These are phyloP conservation scores for Epirrhoe alternata DNA, from an alignment of 2,888 invertebrate species.

Conservation along the genomic window DNA sequence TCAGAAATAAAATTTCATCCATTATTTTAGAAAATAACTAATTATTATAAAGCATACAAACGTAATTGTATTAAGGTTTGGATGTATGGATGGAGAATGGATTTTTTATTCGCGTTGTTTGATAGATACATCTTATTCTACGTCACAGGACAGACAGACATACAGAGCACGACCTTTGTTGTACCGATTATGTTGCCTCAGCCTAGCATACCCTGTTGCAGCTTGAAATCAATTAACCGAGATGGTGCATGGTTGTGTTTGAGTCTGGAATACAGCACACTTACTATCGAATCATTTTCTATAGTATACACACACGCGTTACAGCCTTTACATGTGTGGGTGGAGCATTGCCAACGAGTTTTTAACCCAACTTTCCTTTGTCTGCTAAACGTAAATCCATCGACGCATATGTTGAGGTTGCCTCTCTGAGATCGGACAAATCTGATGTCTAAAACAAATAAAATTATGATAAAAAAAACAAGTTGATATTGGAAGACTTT, in stretches of 20 bases:
- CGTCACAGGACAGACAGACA: no score
- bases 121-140: no score
- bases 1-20: no score
- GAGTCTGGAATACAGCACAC: background rate
- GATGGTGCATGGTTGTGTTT: constrained; percentile 12
- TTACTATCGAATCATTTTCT: constrained; percentile 1
- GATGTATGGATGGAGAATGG: no score
- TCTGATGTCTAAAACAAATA: constrained; percentile 8
- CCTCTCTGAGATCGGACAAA: constrained; percentile 19
- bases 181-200: no score
- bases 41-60: no score
- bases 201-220: no score
- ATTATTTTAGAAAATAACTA: no score
- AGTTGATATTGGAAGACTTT: no score
- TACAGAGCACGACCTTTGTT: no score
- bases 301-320: constrained; percentile 6
- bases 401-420: constrained; percentile 12
- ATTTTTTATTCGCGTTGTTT: no score
- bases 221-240: background rate
- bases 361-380: constrained; percentile 8
- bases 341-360: constrained; percentile 23
- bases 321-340: constrained; percentile 21
- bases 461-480: background rate
- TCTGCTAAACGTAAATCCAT: constrained; percentile 8
- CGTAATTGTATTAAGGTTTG: no score